phyloP scores from a whole-genome alignment of 2,113 vertebrate species.

The Taxidea taxus region DNA sequence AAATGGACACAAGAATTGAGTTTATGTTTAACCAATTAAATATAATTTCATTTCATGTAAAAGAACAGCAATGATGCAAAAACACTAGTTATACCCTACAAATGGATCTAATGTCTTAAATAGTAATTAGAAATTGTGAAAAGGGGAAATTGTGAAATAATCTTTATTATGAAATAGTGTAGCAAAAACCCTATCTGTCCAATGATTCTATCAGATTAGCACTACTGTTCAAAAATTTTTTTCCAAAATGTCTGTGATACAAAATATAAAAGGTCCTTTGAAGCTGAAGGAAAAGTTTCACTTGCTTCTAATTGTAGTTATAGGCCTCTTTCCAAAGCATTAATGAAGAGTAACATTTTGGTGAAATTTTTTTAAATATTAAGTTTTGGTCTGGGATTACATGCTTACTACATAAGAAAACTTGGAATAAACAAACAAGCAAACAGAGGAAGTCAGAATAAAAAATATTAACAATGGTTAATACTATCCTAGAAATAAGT shows the following conservation, averaged over 20 bases:
- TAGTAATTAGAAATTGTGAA: neutral
- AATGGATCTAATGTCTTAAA: neutral
- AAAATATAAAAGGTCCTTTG: neutral
- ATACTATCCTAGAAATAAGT: neutral
- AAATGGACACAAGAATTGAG: neutral
- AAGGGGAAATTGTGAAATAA: neutral
- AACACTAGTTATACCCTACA: neutral
- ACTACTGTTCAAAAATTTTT: neutral
- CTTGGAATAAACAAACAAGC: neutral
- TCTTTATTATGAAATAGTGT: neutral
- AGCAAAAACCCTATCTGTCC: neutral
- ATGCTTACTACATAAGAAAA: neutral
- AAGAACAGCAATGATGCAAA: conserved; percentile 8
- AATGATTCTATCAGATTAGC: neutral
- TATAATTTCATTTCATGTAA: neutral
- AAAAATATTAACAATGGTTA: neutral
- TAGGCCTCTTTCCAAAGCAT: neutral
- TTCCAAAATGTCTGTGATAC: neutral
- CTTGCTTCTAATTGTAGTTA: neutral
- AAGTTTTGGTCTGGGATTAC: conserved; percentile 4
- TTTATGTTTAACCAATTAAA: neutral
- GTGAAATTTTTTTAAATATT: conserved; percentile 29
- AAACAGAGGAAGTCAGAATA: neutral
- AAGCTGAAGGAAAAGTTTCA: conserved; percentile 28
- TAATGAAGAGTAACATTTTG: neutral